phyloP scores from a whole-genome alignment of 2,888 invertebrate species.

The Periphyllus acericola region DNA sequence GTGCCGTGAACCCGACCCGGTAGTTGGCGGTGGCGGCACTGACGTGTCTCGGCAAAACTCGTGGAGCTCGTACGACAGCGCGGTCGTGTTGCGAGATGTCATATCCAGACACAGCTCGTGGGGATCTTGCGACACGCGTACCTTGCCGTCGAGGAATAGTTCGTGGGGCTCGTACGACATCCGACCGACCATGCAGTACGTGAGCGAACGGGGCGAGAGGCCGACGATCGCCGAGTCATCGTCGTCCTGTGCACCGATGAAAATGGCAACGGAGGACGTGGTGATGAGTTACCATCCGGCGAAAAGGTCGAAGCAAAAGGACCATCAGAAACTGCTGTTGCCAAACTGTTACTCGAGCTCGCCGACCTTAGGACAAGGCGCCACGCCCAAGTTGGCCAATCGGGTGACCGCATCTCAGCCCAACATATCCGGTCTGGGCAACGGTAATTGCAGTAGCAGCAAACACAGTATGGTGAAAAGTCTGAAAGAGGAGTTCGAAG shows the following conservation, averaged over 20 bases:
- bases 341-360: slow-evolving; percentile 53
- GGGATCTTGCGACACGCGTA: slow-evolving; percentile 79
- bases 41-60: slow-evolving; percentile 76
- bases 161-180: slow-evolving; percentile 80
- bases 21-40: neutral
- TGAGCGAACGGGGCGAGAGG: slow-evolving; percentile 65
- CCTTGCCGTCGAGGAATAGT: slow-evolving; percentile 75
- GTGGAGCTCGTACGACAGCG: slow-evolving; percentile 83
- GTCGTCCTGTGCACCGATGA: neutral
- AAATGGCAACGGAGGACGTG: neutral
- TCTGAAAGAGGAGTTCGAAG: slow-evolving; percentile 89
- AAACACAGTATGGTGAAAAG: slow-evolving; percentile 76
- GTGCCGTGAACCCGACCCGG: slow-evolving; percentile 22
- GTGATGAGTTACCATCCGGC: neutral
- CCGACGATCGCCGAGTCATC: neutral
- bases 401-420: slow-evolving; percentile 54
- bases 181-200: slow-evolving; percentile 66
- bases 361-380: slow-evolving; percentile 29
- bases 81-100: slow-evolving; percentile 75
- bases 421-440: slow-evolving; percentile 64
- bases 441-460: slow-evolving; percentile 68
- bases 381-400: neutral
- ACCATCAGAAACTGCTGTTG: slow-evolving; percentile 30
- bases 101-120: slow-evolving; percentile 79
- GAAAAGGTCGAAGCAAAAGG: slow-evolving; percentile 32